A percentile compares a stretch with the other conserved stretches of the same genome.
Evolutionary conservation across 2,888 invertebrate species (phyloP).

Genomic region (Agonum fuliginosum): DNA sequence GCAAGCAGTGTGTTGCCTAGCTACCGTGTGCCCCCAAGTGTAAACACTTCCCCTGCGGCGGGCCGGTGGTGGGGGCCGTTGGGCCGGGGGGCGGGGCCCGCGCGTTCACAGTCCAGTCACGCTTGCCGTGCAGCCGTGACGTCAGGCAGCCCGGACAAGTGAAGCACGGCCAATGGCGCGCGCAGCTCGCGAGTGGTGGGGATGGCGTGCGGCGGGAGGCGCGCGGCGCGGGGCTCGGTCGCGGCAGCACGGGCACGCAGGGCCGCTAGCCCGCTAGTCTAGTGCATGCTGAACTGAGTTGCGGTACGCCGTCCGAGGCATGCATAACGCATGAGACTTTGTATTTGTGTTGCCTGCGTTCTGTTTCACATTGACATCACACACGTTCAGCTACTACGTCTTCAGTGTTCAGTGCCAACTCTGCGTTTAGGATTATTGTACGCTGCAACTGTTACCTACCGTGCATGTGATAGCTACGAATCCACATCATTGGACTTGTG

Average conservation of each 20-base stretch:
- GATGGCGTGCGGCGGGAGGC: constrained; percentile 64
- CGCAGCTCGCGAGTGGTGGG: constrained; percentile 67
- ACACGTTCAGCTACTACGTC: not conserved
- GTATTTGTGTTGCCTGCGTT: constrained; percentile 59
- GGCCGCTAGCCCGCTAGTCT: constrained; percentile 70
- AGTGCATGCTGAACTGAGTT: constrained; percentile 76
- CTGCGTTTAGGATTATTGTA: not conserved
- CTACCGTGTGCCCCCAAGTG: constrained; percentile 72
- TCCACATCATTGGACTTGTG: constrained; percentile 24
- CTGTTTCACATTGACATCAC: constrained; percentile 15
- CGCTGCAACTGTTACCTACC: no score
- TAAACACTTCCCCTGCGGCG: constrained; percentile 72
- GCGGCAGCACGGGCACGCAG: constrained; percentile 74
- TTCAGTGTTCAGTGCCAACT: constrained; percentile 33
- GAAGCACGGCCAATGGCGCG: constrained; percentile 72
- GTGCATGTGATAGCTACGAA: no score
- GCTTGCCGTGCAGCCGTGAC: constrained; percentile 67
- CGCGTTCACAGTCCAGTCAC: constrained; percentile 69
- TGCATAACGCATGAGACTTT: constrained; percentile 79
- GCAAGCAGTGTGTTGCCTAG: constrained; percentile 73
- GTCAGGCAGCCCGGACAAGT: constrained; percentile 68
- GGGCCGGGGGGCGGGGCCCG: constrained; percentile 62
- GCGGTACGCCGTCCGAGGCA: constrained; percentile 73
- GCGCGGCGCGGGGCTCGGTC: constrained; percentile 63
- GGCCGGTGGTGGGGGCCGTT: constrained; percentile 68